Percentiles rank a stretch among this genome's conserved stretches.
Conservation (phyloP, 1,140 invertebrate species). For the Grapholita molesta region DNA sequence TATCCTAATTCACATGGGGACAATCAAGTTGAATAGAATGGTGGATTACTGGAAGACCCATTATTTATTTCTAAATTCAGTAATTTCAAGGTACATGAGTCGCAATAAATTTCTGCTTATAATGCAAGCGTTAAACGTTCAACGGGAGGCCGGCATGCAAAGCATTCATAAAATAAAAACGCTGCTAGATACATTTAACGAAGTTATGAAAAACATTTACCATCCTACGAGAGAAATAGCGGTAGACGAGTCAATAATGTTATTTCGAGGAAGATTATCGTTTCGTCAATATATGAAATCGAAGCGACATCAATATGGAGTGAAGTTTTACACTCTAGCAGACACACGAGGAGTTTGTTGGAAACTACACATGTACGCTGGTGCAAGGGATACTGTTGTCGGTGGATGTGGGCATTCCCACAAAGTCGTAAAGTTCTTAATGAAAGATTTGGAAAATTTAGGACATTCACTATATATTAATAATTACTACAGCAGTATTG, state of each 20-base stretch:
- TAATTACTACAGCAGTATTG: slow-evolving; percentile 28
- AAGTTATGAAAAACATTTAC: slow-evolving; percentile 38
- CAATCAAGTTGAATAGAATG: background rate
- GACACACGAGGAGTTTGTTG: slow-evolving; percentile 17
- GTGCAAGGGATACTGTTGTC: slow-evolving; percentile 21
- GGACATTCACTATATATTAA: slow-evolving; percentile 26
- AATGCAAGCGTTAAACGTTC: slow-evolving; percentile 19
- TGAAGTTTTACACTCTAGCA: slow-evolving; percentile 35
- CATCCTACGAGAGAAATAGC: slow-evolving; percentile 33
- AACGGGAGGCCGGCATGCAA: slow-evolving; percentile 21
- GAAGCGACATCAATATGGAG: slow-evolving; percentile 42
- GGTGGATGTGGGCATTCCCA: slow-evolving; percentile 25
- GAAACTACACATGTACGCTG: slow-evolving; percentile 31
- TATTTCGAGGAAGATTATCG: slow-evolving; percentile 40
- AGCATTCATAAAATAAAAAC: slow-evolving; percentile 27
- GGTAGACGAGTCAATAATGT: slow-evolving; percentile 43
- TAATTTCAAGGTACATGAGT: slow-evolving; percentile 18
- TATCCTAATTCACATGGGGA: background rate
- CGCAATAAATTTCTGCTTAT: slow-evolving; percentile 20
- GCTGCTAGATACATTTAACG: slow-evolving; percentile 26
- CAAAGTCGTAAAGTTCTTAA: slow-evolving; percentile 24
- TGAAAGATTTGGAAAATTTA: slow-evolving; percentile 27
- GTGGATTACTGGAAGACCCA: background rate
- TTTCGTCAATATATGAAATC: slow-evolving; percentile 48
- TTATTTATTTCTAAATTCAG: background rate